Conservation (phyloP, 2,888 invertebrate species). For the Thymelicus sylvestris region DNA sequence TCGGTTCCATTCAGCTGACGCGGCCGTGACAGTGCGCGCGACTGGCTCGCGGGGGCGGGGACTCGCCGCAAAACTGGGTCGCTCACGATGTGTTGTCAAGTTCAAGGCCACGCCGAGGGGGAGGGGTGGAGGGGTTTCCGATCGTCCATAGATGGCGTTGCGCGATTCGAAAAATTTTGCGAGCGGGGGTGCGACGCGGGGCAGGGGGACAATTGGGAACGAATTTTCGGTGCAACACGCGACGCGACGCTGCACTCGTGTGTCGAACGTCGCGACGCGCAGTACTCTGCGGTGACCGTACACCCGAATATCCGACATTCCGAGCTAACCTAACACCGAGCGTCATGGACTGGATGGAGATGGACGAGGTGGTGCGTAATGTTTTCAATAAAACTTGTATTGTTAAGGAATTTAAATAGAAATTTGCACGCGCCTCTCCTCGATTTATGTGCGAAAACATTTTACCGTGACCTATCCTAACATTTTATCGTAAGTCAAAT, state of each 20-base stretch:
- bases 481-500: constrained; percentile 66
- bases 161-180: constrained; percentile 75
- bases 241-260: constrained; percentile 80
- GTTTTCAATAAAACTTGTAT: constrained; percentile 46
- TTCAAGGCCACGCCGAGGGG: constrained; percentile 78
- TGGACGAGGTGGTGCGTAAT: constrained; percentile 82
- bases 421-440: constrained; percentile 25
- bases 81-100: constrained; percentile 77
- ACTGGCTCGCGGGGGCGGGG: constrained; percentile 59
- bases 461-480: constrained; percentile 81
- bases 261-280: constrained; percentile 81
- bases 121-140: constrained; percentile 54
- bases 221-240: constrained; percentile 82
- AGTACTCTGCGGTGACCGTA: constrained; percentile 72
- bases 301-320: constrained; percentile 63
- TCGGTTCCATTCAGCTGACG: constrained; percentile 73
- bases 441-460: constrained; percentile 50
- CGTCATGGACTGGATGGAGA: constrained; percentile 83
- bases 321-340: constrained; percentile 65
- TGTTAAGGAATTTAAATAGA: constrained; percentile 23
- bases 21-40: constrained; percentile 71
- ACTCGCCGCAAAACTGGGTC: constrained; percentile 74
- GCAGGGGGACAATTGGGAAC: constrained; percentile 73
- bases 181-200: constrained; percentile 68
- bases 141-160: constrained; percentile 81